These are phyloP conservation scores for Mallotus villosus DNA, from an alignment of 2,797 vertebrate genomes.

Conservation along the genomic window DNA sequence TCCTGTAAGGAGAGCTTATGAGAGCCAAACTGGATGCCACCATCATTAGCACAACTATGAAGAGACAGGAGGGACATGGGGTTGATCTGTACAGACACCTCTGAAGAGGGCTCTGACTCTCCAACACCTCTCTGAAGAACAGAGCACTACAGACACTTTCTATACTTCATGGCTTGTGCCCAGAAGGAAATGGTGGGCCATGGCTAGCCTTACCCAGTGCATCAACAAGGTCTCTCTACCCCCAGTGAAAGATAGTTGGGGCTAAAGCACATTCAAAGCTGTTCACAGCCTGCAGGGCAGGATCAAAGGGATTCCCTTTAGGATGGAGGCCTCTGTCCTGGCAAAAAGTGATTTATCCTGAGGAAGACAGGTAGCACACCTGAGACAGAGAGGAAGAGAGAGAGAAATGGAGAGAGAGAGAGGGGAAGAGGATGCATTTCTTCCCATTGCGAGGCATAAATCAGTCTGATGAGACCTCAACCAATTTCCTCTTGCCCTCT, in stretches of 20 bases:
- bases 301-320: constrained; percentile 43
- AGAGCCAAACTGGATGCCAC: constrained; percentile 22
- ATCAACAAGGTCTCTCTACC: too few relatives aligned
- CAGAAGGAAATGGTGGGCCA: too few relatives aligned
- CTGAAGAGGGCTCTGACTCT: too few relatives aligned
- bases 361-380: constrained; percentile 30
- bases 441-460: too few relatives aligned
- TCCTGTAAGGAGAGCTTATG: constrained; percentile 20
- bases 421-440: too few relatives aligned
- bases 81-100: too few relatives aligned
- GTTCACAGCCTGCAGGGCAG: constrained; percentile 34
- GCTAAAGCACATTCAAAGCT: constrained; percentile 46
- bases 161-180: too few relatives aligned
- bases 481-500: background rate
- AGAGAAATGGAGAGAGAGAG: too few relatives aligned
- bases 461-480: too few relatives aligned
- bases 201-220: too few relatives aligned
- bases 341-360: constrained; percentile 35
- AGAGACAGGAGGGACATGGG: constrained; percentile 13
- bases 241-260: constrained; percentile 30
- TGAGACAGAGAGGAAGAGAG: constrained; percentile 14
- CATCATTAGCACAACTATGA: constrained; percentile 49
- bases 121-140: too few relatives aligned
- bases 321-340: constrained; percentile 24
- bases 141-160: too few relatives aligned